Conservation (phyloP, 2,113 vertebrate genomes). For the Myotis davidii region DNA sequence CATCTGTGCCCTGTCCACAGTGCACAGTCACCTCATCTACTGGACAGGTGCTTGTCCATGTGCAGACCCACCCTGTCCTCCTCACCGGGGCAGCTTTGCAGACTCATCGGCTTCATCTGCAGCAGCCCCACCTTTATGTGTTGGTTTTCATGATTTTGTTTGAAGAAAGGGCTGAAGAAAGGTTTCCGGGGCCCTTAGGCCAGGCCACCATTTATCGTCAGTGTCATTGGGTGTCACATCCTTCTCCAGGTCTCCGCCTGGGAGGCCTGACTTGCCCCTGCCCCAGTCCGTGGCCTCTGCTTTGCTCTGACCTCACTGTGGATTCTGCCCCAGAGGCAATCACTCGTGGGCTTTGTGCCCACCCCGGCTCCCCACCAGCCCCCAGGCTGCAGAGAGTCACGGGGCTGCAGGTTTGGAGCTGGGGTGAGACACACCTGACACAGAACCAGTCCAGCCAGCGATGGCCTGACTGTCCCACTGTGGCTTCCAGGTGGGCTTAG, state of each 20-base stretch:
- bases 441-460: neutral
- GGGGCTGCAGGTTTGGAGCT: neutral
- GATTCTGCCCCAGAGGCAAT: neutral
- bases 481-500: neutral
- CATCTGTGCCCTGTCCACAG: neutral
- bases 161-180: neutral
- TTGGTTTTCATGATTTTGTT: neutral
- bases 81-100: neutral
- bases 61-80: neutral
- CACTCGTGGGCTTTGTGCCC: neutral
- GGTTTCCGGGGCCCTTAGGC: neutral
- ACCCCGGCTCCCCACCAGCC: neutral
- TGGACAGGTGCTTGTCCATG: neutral
- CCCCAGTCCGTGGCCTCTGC: neutral
- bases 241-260: neutral
- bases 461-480: rapidly evolving
- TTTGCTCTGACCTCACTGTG: neutral
- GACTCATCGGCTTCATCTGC: no score
- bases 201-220: neutral
- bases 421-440: neutral
- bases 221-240: rapidly evolving
- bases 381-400: neutral
- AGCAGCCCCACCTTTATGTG: neutral
- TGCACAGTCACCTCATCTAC: neutral
- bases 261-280: neutral